Base-by-base conservation (phyloP, 1,140 invertebrate species). In the Dermatophagoides farinae region DNA sequence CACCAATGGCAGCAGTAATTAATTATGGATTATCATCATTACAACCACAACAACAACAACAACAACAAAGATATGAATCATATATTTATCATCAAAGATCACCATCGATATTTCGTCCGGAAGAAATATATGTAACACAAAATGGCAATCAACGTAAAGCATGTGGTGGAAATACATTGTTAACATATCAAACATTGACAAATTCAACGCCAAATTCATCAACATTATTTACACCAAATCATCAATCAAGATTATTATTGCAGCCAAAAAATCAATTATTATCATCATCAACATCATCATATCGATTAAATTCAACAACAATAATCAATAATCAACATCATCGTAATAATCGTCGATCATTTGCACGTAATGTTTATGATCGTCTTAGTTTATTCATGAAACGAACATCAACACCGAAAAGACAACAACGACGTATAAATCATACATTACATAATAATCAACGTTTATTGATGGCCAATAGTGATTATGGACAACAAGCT, bases 311-410 rank as follows among this genome's bases (percentile, higher is more conserved):
- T 20, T 44, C 43, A 44, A 25, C 5, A 5, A 50, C 47, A 11
- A 22, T 20, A 12, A n/a, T n/a, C n/a, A n/a, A n/a, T n/a, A n/a
- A n/a, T n/a, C n/a, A n/a, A n/a, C n/a, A n/a, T n/a, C n/a, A n/a
- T n/a, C n/a, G n/a, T n/a, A n/a, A n/a, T n/a, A 50, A 50, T 55
- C 1, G 25, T 38, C 53, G 53, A 55, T 55, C 53, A 55, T 44
- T 55, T 16, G 53, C 53, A 25, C 53, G 53, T 22, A 55, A 55
- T 23, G 14, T 55, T 44, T 55, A 55, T 55, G 53, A 55, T 38
- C 53, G 53, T 55, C 53, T 55, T 44, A 55, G 53, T 44, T 44
- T 55, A 23, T 14, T 55, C 23, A 14, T 14, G 12, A 50, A n/a
- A 25, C 6, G 47, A 22, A 1, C 14, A 14, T 43, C 41, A 18